Base-by-base conservation (phyloP, 2,113 vertebrate species). In the Microtus montanus region DNA sequence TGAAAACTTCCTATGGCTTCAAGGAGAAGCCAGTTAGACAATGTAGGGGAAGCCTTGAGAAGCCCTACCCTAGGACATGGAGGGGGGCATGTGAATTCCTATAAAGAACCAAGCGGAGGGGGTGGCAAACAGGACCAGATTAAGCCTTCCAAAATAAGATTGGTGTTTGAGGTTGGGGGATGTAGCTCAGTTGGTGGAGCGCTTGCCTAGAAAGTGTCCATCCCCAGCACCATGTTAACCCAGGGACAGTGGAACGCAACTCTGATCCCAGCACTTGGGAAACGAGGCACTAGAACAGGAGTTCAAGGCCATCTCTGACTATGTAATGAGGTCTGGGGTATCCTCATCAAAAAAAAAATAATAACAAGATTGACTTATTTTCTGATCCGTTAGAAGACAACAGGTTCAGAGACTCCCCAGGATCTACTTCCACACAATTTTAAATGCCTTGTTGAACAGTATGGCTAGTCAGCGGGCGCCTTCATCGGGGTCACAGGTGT, bases 401-500 rank as follows among this genome's bases (percentile, higher is more conserved):
- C 7, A 15, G 73, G 35, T 92, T 95, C 93, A 38, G 89, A 92
- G 97, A 97, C 91, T 58, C 82, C 80, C 73, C 80, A 83, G 90
- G 95, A 95, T 96, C 94, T 64, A n/a, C 89, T 96, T 96, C 92
- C 95, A 92, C 82, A 75, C 63, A 7, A 20, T 89, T 97, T 97
- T 97, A 97, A 98, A 98, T 93, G 92, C 89, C 96, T 75, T 26
- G 96, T 97, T 98, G 94, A 20, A 61, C n/a, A 41, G 94, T 19
- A n/a, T 8, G 2, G 68, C 41, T n/a, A 4, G 95, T 85, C 96
- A 96, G 92, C 89, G 97, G 91, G 93, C 12, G 3, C 30, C 20
- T 91, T 97, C 96, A 97, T 79, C 26, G 30, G 28, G 10, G n/a
- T 83, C 95, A 87, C 77, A 47, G 94, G 64, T 96, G 97, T 95